These are phyloP conservation scores for Scaptomyza montana DNA, from an alignment of 1,140 invertebrate genomes.

Conservation along the genomic window DNA sequence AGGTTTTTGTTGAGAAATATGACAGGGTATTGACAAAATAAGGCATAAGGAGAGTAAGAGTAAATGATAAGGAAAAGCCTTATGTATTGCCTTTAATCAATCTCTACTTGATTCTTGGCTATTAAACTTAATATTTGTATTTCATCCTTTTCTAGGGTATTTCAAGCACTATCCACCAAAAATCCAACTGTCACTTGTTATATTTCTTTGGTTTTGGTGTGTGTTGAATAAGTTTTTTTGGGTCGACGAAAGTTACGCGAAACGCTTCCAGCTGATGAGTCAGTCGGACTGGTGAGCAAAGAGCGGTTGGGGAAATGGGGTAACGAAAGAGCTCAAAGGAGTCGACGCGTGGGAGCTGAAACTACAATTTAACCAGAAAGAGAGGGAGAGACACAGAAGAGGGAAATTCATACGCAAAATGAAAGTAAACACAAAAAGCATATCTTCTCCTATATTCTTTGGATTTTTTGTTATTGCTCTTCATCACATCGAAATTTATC, in stretches of 20 bases:
- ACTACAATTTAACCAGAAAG: slow-evolving; percentile 46
- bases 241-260: slow-evolving; percentile 60
- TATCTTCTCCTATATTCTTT: background rate
- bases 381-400: background rate
- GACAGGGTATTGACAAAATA: too few relatives aligned
- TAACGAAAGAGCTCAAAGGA: slow-evolving; percentile 13
- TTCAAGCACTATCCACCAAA: background rate
- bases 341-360: slow-evolving; percentile 43
- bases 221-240: slow-evolving; percentile 14
- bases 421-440: slow-evolving; percentile 74
- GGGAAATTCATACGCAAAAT: slow-evolving; percentile 41
- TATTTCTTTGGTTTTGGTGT: slow-evolving; percentile 18
- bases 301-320: too few relatives aligned
- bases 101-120: too few relatives aligned
- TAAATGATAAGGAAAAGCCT: too few relatives aligned
- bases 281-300: slow-evolving; percentile 22
- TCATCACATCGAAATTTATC: slow-evolving; percentile 60
- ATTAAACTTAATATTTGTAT: too few relatives aligned
- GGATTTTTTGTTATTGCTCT: slow-evolving; percentile 6
- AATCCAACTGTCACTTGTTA: background rate
- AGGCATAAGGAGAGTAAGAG: too few relatives aligned
- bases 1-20: too few relatives aligned
- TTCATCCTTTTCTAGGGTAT: slow-evolving; percentile 9
- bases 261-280: slow-evolving; percentile 75
- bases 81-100: too few relatives aligned